Evolutionary conservation across 2,888 invertebrate genomes (phyloP).

Genomic region (Lymantria dispar): DNA sequence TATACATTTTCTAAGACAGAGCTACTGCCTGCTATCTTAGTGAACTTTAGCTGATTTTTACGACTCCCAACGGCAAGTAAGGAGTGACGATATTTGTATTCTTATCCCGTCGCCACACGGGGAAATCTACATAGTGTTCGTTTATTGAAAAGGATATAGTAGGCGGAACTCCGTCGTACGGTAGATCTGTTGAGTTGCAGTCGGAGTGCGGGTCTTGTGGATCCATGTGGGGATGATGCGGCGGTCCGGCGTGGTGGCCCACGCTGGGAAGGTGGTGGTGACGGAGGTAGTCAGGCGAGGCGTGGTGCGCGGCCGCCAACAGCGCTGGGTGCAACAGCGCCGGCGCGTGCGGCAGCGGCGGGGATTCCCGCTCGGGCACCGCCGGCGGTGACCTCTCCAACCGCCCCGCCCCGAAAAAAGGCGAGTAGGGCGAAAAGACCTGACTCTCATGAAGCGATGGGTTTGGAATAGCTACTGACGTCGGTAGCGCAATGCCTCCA

Average conservation of each 20-base stretch:
- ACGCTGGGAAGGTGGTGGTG: conserved; percentile 81
- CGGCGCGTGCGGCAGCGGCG: conserved; percentile 92
- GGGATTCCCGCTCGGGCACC: conserved; percentile 89
- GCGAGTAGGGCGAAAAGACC: conserved; percentile 95
- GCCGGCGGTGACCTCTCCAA: conserved; percentile 83
- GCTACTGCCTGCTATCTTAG: too few relatives aligned
- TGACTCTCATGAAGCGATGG: conserved; percentile 97
- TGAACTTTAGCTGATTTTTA: too few relatives aligned
- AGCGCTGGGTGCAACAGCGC: conserved; percentile 93
- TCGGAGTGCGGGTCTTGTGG: conserved; percentile 93
- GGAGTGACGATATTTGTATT: too few relatives aligned
- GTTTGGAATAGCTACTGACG: conserved; percentile 97
- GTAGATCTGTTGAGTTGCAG: conserved; percentile 95
- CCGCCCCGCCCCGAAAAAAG: conserved; percentile 89
- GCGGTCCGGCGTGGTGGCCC: conserved; percentile 90
- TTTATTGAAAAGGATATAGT: conserved; percentile 92
- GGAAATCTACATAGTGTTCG: too few relatives aligned
- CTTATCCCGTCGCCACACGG: too few relatives aligned
- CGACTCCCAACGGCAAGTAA: too few relatives aligned
- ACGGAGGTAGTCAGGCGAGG: conserved; percentile 90
- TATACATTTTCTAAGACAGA: too few relatives aligned
- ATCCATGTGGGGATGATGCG: conserved; percentile 90
- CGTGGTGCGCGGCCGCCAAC: conserved; percentile 91
- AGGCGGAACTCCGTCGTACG: conserved; percentile 96
- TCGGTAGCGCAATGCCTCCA: conserved; percentile 95